Percentiles rank a stretch among this genome's conserved stretches.
Evolutionary conservation across 2,797 vertebrate genomes (phyloP).

Genomic region (Myotis vivesi): DNA sequence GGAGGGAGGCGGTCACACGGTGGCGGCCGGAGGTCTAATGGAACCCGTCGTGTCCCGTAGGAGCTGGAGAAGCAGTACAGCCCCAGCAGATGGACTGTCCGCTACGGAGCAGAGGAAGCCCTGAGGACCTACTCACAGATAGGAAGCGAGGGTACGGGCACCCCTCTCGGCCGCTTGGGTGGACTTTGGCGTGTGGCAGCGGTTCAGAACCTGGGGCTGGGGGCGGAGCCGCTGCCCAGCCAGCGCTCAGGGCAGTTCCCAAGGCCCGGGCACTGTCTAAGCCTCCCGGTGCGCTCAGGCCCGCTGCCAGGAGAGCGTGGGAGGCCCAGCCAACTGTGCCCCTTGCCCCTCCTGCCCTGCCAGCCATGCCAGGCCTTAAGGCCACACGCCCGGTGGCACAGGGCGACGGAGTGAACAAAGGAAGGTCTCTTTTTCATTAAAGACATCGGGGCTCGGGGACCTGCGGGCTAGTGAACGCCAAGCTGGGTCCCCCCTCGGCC

Average conservation of each 20-base stretch:
- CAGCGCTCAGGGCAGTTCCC: not conserved
- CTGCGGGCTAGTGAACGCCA: not conserved
- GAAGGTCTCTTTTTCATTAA: not conserved
- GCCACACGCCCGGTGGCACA: rapidly evolving
- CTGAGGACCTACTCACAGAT: constrained; percentile 85
- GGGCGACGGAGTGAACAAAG: not conserved
- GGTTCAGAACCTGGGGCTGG: not conserved
- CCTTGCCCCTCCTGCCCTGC: not conserved
- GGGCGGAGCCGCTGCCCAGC: not conserved
- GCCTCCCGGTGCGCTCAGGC: not conserved
- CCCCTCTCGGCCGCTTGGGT: rapidly evolving
- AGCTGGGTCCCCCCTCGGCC: not conserved
- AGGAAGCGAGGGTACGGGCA: constrained; percentile 86
- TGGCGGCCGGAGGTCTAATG: rapidly evolving
- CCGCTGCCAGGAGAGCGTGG: not conserved
- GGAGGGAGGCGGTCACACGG: rapidly evolving
- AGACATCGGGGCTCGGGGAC: not conserved
- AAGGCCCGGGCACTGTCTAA: not conserved
- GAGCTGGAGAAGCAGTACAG: constrained; percentile 90
- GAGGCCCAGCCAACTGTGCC: rapidly evolving
- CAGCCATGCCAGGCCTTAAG: not conserved
- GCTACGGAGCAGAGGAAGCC: constrained; percentile 88
- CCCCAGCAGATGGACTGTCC: constrained; percentile 91
- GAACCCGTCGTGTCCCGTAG: constrained; percentile 75
- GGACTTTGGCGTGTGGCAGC: not conserved